phyloP scores from a whole-genome alignment of 2,113 vertebrate species.

The Motacilla tschutschensis region DNA sequence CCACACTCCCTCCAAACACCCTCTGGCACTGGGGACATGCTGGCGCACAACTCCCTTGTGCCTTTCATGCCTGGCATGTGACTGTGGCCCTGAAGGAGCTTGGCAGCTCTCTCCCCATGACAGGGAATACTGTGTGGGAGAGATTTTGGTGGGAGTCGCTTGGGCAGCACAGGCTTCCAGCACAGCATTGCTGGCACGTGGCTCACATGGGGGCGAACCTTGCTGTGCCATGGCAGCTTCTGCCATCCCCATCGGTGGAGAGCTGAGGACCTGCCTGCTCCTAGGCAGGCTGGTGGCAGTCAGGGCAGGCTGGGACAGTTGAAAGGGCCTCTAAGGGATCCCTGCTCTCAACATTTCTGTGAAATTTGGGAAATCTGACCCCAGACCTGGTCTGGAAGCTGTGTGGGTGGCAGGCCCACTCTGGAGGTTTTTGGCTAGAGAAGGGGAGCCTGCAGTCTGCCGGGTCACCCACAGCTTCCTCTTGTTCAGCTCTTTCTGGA shows the following conservation, averaged over 20 bases:
- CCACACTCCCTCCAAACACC: background rate
- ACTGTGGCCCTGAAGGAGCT: background rate
- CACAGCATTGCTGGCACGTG: rapidly evolving
- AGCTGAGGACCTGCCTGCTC: background rate
- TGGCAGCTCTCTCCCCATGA: rapidly evolving
- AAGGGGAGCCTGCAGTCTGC: background rate
- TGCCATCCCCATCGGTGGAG: background rate
- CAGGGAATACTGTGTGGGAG: background rate
- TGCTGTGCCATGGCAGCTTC: rapidly evolving
- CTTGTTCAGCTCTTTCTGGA: background rate
- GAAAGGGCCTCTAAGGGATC: background rate
- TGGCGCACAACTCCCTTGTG: background rate
- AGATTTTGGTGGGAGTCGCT: background rate
- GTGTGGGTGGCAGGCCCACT: background rate
- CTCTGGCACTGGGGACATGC: rapidly evolving
- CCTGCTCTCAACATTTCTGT: background rate
- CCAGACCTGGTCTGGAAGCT: background rate
- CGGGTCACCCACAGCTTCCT: background rate
- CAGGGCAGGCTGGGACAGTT: background rate
- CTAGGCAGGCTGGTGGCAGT: background rate
- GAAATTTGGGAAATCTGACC: background rate
- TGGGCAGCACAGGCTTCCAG: background rate
- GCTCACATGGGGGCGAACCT: rapidly evolving
- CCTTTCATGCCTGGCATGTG: rapidly evolving
- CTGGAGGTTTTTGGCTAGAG: background rate